Base-by-base conservation (phyloP, 2,888 invertebrate species). In the Ceratothoa steindachneri region DNA sequence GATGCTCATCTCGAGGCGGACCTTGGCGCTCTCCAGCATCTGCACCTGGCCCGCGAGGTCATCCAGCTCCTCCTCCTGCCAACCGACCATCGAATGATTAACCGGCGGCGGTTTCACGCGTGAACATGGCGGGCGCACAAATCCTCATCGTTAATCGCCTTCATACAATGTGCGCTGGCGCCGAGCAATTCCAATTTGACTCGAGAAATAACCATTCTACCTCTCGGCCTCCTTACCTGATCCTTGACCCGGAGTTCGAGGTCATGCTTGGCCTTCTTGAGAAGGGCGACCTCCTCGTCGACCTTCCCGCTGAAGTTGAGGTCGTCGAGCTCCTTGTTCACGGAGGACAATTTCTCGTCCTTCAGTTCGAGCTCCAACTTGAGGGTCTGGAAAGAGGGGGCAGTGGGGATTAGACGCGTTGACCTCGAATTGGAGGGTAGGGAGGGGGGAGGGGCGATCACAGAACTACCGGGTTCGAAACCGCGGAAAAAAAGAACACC, bases 11-110 rank as follows among this genome's bases (percentile, higher is more conserved):
- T 97, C 96, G 80, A 97, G 86, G 0, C 96, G 89, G 29, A 97
- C 87, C 84, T 96, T 97, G 1, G 94, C 92, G 84, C 95, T 95
- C 84, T 97, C 95, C 82, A 97, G 86, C 81, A 96, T 87, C 85
- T 92, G 89, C 82, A 93, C 91, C 85, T 93, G 92, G 2, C 95
- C 96, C 1, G 96, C 95, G 83, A 96, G 88, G 83, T 98, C 97
- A 83, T 97, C 97, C 69, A 97, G 86, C 84, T 97, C 97, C 84
- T 97, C 97, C 83, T 97, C 97, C 85, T 84, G 75, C 31, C 41
- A 41, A 41, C n/a, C n/a, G n/a, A n/a, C n/a, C n/a, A n/a, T n/a
- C n/a, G n/a, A 30, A 9, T 51, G n/a, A n/a, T 22, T 67, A 24
- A 30, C 28, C 24, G 24, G 60, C 65, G 30, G 67, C 19, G 41